Conservation (phyloP, 2,888 invertebrate genomes). For the Anaspis maculata region DNA sequence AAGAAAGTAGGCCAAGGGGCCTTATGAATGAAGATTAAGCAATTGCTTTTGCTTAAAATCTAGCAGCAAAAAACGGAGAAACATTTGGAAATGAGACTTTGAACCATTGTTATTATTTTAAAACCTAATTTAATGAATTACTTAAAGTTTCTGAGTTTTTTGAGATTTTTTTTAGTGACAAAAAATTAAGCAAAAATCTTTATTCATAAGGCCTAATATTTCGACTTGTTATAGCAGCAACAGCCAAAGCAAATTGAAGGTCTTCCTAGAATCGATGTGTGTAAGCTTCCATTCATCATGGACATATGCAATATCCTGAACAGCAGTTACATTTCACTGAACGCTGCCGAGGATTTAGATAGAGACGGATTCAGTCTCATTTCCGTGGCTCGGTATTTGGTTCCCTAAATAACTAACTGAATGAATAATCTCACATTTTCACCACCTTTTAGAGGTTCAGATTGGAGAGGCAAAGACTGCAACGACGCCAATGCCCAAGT, state of each 20-base stretch:
- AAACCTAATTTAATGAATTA: too few species aligned
- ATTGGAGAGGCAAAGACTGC: constrained; percentile 34
- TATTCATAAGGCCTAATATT: too few species aligned
- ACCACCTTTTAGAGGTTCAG: constrained; percentile 27
- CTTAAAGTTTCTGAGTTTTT: too few species aligned
- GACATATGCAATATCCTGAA: constrained; percentile 28
- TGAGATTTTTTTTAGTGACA: too few species aligned
- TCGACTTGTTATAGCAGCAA: too few species aligned
- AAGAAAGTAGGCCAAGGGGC: too few species aligned
- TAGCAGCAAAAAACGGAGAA: too few species aligned
- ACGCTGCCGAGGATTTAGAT: constrained; percentile 29
- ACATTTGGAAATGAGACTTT: too few species aligned
- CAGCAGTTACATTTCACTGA: constrained; percentile 23
- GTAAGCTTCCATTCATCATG: constrained; percentile 26
- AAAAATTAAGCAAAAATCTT: too few species aligned
- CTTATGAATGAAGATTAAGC: too few species aligned
- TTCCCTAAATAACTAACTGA: not conserved
- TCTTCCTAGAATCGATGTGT: constrained; percentile 20
- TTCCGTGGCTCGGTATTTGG: constrained; percentile 20
- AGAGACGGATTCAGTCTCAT: constrained; percentile 29
- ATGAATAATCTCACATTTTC: not conserved
- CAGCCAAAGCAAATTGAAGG: not conserved
- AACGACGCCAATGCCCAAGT: constrained; percentile 22
- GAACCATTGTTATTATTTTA: too few species aligned
- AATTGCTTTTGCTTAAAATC: too few species aligned